phyloP scores from a whole-genome alignment of 2,113 vertebrate genomes.

The Rhineura floridana region DNA sequence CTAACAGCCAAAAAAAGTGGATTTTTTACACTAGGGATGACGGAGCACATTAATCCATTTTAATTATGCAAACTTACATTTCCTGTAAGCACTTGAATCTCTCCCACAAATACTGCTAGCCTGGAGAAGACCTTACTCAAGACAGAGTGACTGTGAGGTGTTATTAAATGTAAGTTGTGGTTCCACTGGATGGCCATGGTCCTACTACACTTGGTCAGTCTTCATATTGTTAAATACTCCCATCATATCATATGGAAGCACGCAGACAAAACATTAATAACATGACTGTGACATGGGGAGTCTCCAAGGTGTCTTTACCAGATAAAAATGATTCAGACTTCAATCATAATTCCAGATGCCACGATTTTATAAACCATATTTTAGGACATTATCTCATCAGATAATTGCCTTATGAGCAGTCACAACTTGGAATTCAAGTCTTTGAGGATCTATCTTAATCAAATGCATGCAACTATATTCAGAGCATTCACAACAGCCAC shows the following conservation, averaged over 20 bases:
- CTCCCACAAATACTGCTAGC: too few relatives aligned
- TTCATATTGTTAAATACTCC: neutral
- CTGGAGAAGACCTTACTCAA: too few relatives aligned
- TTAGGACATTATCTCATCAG: neutral
- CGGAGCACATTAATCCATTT: too few relatives aligned
- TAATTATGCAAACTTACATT: too few relatives aligned
- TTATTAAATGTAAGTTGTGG: neutral
- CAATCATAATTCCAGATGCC: neutral
- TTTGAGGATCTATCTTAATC: slow-evolving; percentile 13
- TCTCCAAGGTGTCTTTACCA: too few relatives aligned
- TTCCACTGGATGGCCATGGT: neutral
- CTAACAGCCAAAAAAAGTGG: too few relatives aligned
- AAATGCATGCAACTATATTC: slow-evolving; percentile 16
- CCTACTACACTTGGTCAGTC: neutral
- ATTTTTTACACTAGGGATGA: too few relatives aligned
- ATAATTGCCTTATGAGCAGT: neutral
- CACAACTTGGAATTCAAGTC: neutral
- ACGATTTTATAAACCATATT: neutral
- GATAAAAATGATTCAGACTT: too few relatives aligned
- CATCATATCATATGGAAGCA: too few relatives aligned
- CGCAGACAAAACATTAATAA: neutral
- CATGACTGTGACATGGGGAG: neutral
- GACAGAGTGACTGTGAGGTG: neutral
- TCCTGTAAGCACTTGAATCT: too few relatives aligned
- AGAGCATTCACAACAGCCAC: neutral